Base-by-base conservation (phyloP, 1,140 invertebrate species). In the Drosophila murphyi region DNA sequence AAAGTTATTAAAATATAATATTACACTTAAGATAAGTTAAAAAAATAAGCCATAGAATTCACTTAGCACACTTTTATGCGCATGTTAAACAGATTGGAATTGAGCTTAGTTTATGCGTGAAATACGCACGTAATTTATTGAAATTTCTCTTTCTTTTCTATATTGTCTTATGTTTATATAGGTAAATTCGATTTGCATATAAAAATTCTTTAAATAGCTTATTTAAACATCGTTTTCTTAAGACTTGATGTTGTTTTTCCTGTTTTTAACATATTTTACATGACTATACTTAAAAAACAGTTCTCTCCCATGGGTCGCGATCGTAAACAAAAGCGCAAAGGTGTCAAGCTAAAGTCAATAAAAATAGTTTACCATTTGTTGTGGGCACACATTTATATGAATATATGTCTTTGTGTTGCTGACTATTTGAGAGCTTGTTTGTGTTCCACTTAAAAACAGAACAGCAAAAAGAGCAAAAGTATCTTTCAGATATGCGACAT, bases 291-390 rank as follows among this genome's bases (percentile, higher is more conserved):
- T 63, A 3, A 59, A 63, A 64, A 31, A 59, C 48, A 43, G 71
- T 75, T 41, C 52, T 68, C 45, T 50, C 39, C 52, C 59, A 67
- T 72, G 68, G 67, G 52, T 5, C 68, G 59, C 48, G 28, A 72
- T 87, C 79, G 68, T 82, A 78, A 88, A 86, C 83, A 82, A 82
- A 82, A 69, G 69, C 72, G 61, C 72, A 79, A 79, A 82, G 79
- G 83, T 87, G 82, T 87, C 83, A 88, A 88, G 82, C 79, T 71
- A 71, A 76, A 87, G 82, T 87, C 82, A 87, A 87, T 88, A 87
- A 87, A 87, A 87, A 87, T 82, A 77, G 65, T 79, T 82, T 48
- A 76, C 54, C 72, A 64, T 50, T 69, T 48, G 48, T 43, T 73
- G 67, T 72, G 51, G 51, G 35, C 43, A 67, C 51, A 41, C 41